These are phyloP conservation scores for Labia minor DNA, from an alignment of 2,888 invertebrate species.

Conservation along the genomic window DNA sequence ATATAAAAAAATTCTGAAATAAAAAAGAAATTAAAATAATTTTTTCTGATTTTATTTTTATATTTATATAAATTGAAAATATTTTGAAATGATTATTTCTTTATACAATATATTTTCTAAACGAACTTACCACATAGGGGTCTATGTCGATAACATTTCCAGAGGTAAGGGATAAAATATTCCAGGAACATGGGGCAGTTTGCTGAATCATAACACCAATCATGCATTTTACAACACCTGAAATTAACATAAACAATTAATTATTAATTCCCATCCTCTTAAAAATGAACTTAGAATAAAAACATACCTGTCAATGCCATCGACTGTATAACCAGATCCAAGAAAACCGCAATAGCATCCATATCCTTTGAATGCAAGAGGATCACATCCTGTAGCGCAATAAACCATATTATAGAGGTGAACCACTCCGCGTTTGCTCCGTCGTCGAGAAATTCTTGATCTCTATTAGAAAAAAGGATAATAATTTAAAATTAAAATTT, in stretches of 20 bases:
- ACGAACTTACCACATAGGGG: constrained; percentile 63
- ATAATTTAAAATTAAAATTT: too few species aligned
- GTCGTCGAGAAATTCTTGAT: constrained; percentile 18
- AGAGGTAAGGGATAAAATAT: constrained; percentile 78
- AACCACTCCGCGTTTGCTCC: constrained; percentile 62
- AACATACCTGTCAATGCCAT: constrained; percentile 67
- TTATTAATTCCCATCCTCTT: neutral
- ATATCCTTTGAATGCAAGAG: constrained; percentile 71
- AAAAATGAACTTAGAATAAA: neutral
- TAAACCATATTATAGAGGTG: constrained; percentile 78
- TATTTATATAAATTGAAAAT: too few species aligned
- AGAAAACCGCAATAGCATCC: constrained; percentile 85
- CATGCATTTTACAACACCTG: constrained; percentile 76
- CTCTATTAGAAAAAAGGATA: too few species aligned
- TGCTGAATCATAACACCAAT: constrained; percentile 70
- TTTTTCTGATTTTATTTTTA: too few species aligned
- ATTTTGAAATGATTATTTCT: too few species aligned
- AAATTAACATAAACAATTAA: constrained; percentile 26
- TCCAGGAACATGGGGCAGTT: constrained; percentile 69
- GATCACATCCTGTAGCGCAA: constrained; percentile 77
- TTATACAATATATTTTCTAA: too few species aligned
- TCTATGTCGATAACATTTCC: constrained; percentile 64
- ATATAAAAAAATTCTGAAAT: too few species aligned
- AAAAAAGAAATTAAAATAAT: too few species aligned
- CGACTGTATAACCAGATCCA: constrained; percentile 65